Percentiles rank a stretch among this genome's conserved stretches.
phyloP scores from a whole-genome alignment of 2,888 invertebrate species.

The Zootermopsis nevadensis region DNA sequence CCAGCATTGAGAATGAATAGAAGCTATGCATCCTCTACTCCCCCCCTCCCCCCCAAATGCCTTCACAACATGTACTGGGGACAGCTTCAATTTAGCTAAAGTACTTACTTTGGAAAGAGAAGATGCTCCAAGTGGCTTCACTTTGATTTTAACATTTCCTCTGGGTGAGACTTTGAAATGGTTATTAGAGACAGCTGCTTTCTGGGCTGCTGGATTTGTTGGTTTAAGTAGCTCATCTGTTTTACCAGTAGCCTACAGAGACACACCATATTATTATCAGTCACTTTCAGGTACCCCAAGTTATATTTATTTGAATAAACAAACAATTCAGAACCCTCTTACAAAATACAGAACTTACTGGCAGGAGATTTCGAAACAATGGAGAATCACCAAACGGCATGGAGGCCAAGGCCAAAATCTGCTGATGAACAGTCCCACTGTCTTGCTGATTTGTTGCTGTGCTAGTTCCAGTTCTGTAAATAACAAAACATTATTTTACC shows the following conservation, averaged over 20 bases:
- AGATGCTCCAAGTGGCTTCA: conserved; percentile 66
- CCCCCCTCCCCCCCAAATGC: too few species aligned
- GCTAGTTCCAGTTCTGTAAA: conserved; percentile 29
- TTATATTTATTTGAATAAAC: too few species aligned
- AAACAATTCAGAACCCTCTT: too few species aligned
- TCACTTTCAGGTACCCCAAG: background rate
- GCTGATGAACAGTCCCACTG: conserved; percentile 65
- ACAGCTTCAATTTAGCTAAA: too few species aligned
- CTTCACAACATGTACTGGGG: too few species aligned
- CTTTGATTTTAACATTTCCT: conserved; percentile 68
- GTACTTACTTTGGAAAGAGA: conserved; percentile 61
- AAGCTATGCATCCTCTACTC: too few species aligned
- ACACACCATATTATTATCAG: conserved; percentile 3
- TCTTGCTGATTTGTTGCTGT: conserved; percentile 30
- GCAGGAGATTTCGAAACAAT: conserved; percentile 78
- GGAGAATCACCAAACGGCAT: conserved; percentile 91
- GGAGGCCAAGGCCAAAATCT: conserved; percentile 79
- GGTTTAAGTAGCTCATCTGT: conserved; percentile 75
- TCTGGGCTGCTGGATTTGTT: conserved; percentile 78
- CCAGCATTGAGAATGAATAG: too few species aligned
- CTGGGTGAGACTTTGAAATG: conserved; percentile 72
- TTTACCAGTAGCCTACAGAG: conserved; percentile 66
- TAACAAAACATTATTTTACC: background rate
- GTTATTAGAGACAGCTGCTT: conserved; percentile 69
- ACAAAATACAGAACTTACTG: conserved; percentile 57